A percentile compares a stretch with the other conserved stretches of the same genome.
Conservation (phyloP, 1,140 invertebrate species). For the Periplaneta americana region DNA sequence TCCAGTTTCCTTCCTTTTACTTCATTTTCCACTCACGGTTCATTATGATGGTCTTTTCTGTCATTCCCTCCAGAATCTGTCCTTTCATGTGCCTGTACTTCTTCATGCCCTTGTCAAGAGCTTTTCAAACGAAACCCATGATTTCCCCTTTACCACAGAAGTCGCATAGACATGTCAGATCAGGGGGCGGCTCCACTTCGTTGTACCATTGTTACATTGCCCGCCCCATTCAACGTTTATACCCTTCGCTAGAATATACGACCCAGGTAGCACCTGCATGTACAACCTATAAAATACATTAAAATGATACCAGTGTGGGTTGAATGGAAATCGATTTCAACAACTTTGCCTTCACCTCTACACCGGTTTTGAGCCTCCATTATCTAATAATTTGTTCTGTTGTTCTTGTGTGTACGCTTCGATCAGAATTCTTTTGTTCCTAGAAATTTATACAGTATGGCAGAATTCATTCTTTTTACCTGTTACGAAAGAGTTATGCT, state of each 20-base stretch:
- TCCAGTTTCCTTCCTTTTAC: too few species aligned
- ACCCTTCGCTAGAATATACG: too few species aligned
- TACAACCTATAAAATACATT: not conserved
- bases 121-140: not conserved
- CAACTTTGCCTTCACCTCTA: not conserved
- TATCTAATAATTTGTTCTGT: not conserved
- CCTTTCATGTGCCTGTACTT: not conserved
- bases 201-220: not conserved
- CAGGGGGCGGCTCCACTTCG: not conserved
- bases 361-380: not conserved
- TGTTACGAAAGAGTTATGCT: too few species aligned
- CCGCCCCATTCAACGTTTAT: not conserved
- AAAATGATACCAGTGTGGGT: not conserved
- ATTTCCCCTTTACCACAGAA: not conserved
- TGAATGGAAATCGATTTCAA: not conserved
- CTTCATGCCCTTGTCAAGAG: not conserved
- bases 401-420: not conserved
- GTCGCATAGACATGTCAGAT: not conserved
- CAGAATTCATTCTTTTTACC: not conserved
- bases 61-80: not conserved
- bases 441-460: not conserved
- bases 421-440: not conserved
- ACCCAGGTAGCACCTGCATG: not conserved
- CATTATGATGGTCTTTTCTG: too few species aligned
- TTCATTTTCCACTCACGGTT: too few species aligned